Percentiles rank a stretch among this genome's conserved stretches.
phyloP scores from a whole-genome alignment of 1,140 invertebrate species.

The Prorops nasuta region DNA sequence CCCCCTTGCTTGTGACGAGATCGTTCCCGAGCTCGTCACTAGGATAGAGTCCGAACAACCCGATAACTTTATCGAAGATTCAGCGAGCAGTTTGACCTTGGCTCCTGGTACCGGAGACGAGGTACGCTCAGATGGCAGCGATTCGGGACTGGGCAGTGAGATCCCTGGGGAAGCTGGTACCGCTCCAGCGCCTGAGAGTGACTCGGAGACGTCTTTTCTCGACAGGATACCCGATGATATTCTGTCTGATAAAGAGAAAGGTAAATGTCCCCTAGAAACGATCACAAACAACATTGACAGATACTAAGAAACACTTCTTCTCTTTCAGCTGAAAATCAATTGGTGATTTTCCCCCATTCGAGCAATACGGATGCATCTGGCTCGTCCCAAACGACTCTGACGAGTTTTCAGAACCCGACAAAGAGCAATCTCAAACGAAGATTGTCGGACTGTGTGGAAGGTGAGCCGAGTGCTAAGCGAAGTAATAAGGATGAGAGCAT shows the following conservation, averaged over 20 bases:
- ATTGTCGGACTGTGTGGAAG: constrained; percentile 45
- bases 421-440: constrained; percentile 63
- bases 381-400: constrained; percentile 16
- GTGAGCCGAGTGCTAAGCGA: constrained; percentile 54
- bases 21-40: constrained; percentile 31
- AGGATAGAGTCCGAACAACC: constrained; percentile 44
- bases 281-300: neutral
- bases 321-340: constrained; percentile 28
- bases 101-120: constrained; percentile 49
- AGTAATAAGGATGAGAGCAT: constrained; percentile 41
- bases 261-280: constrained; percentile 17
- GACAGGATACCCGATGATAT: constrained; percentile 57
- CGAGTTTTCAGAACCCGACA: constrained; percentile 29
- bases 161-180: constrained; percentile 56
- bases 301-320: too few species aligned
- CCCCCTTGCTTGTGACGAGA: constrained; percentile 31
- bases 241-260: constrained; percentile 49
- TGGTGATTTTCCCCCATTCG: constrained; percentile 28
- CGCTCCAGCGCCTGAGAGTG: constrained; percentile 53
- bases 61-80: constrained; percentile 51
- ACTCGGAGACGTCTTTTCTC: constrained; percentile 58
- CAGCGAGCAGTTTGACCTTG: constrained; percentile 47
- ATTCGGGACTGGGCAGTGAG: constrained; percentile 74
- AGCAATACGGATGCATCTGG: constrained; percentile 9
- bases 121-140: constrained; percentile 73